Base-by-base conservation (phyloP, 2,888 invertebrate genomes). In the Eulithis prunata region DNA sequence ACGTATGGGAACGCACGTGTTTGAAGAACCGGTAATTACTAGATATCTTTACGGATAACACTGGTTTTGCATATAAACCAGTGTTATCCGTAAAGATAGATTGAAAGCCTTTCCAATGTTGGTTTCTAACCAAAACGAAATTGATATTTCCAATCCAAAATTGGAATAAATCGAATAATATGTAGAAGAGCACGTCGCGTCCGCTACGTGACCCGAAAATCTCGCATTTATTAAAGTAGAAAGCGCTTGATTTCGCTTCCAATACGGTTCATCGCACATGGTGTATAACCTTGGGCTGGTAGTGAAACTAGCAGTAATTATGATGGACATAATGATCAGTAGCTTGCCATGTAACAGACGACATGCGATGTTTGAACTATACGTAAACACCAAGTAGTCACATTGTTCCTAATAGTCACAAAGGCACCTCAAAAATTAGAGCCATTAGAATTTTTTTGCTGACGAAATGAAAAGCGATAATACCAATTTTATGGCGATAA, bases 231-330 rank as follows among this genome's bases (percentile, higher is more conserved):
- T 57, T 56, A 62, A 51, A 47, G 38, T 71, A 71, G 72, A 74
- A 72, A 74, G 74, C 69, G 71, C 14, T 68, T 69, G 75, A 76
- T 82, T 82, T 80, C 76, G 77, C 78, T 74, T 73, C 80, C 69
- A 76, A 73, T 78, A 77, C 68, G 64, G 69, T 61, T 65, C 59
- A 73, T 69, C 61, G 68, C 56, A 14, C 51, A 60, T 61, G 59
- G 52, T 60, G 53, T 61, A 36, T 32, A 59, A 41, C 55, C 62
- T 59, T 64, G 43, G 51, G 41, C 38, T 54, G 38, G 41, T 11
- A 32, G 61, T 53, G 53, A 65, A 61, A 60, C 56, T 52, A 28
- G 7, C 12, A 8, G 28, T 56, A 46, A 28, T 57, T 51, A 57
- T 45, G 36, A 52, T 56, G 56, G 51, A 21, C 14, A 62, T 56